Percentiles rank a stretch among this genome's conserved stretches.
phyloP scores from a whole-genome alignment of 2,113 vertebrate genomes.

The Reinhardtius hippoglossoides region DNA sequence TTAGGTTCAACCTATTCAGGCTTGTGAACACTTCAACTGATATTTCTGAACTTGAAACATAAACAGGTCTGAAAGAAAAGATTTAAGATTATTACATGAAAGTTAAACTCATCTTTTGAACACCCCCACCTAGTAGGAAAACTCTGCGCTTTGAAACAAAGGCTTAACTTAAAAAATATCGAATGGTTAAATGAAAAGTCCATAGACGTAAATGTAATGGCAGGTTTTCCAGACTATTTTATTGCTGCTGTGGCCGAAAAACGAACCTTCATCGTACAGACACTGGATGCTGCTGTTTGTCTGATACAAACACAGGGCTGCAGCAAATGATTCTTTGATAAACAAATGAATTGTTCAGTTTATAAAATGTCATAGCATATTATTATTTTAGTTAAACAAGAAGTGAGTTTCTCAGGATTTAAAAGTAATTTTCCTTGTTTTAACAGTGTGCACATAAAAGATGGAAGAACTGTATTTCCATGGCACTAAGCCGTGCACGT shows the following conservation, averaged over 20 bases:
- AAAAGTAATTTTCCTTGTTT: neutral
- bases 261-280: neutral
- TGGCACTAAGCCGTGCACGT: neutral
- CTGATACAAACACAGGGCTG: neutral
- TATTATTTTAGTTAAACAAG: too few species aligned
- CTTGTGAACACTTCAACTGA: neutral
- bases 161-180: neutral
- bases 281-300: neutral
- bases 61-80: neutral
- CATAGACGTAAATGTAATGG: conserved; percentile 12
- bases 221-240: conserved; percentile 20
- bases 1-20: too few species aligned
- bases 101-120: conserved; percentile 18
- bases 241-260: neutral
- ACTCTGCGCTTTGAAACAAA: neutral
- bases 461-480: neutral
- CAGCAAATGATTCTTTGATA: neutral
- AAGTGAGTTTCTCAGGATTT: too few species aligned
- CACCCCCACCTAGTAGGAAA: too few species aligned
- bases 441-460: neutral
- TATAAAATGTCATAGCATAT: neutral
- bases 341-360: neutral
- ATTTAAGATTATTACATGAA: neutral
- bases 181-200: conserved; percentile 9
- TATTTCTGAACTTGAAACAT: neutral